These are phyloP conservation scores for Heliangelus exortis DNA, from an alignment of 2,797 vertebrate genomes.

Conservation along the genomic window DNA sequence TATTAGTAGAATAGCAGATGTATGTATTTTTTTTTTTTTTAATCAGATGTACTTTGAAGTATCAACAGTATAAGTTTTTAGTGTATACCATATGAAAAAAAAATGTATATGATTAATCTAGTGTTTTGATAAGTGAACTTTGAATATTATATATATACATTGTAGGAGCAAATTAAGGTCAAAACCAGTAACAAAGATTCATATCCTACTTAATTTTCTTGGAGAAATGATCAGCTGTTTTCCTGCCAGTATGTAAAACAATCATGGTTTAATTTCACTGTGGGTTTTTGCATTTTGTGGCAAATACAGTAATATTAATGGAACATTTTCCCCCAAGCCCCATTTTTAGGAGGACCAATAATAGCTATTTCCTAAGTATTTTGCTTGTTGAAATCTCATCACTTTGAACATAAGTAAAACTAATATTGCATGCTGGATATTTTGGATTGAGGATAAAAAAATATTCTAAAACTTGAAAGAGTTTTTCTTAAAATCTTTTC, in stretches of 20 bases:
- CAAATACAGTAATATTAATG: too few relatives aligned
- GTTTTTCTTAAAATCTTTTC: constrained; percentile 18
- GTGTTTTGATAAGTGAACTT: background rate
- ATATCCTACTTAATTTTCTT: too few relatives aligned
- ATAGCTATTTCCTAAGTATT: background rate
- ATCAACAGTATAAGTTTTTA: background rate
- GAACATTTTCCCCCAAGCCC: too few relatives aligned
- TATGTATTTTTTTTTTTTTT: constrained; percentile 40
- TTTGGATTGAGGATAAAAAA: background rate
- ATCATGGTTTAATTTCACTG: too few relatives aligned
- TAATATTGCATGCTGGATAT: background rate
- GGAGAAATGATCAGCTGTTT: too few relatives aligned
- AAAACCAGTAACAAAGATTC: background rate
- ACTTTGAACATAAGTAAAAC: background rate
- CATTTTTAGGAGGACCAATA: too few relatives aligned
- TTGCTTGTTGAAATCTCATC: background rate
- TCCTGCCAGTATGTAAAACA: too few relatives aligned
- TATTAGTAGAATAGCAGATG: constrained; percentile 60
- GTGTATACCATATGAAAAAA: background rate
- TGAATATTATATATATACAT: background rate
- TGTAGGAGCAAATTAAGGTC: background rate
- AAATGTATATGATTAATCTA: background rate
- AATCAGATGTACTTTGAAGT: background rate
- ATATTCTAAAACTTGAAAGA: background rate
- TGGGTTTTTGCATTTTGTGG: too few relatives aligned